Evolutionary conservation across 1,140 invertebrate species (phyloP), one percentile per base, ranked within the genome.

Genomic region (Bombus breviceps): DNA sequence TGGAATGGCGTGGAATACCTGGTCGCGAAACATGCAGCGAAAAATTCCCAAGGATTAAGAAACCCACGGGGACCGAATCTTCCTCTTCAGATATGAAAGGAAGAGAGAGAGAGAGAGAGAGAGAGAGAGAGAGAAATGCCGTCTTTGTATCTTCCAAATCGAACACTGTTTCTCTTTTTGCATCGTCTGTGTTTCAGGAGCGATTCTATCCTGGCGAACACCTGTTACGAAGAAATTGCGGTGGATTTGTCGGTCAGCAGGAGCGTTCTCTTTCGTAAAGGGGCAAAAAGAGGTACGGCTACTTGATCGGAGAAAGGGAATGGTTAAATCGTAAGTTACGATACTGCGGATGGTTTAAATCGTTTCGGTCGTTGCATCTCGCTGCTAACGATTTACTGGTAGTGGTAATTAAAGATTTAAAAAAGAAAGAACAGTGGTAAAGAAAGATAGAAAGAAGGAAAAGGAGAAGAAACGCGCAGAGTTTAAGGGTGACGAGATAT

Each of bases 201-300:
- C 41, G 72, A 32, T 47, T 73, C 41, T 73, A 73, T 43, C 13
- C 25, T 53, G 43, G 73, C 18, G 43, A 75, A 75, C 73, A 75
- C 73, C 73, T 75, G 73, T 75, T 75, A 75, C n/a, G 73, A 53
- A 43, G 71, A 73, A 73, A 73, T 75, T 53, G 43, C 43, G n/a
- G 41, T 9, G 41, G 72, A 53, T 53, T 75, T 41, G 41, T 74
- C 41, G 72, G 72, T 74, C 72, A 74, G n/a, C 28, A 47, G 72
- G 39, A 74, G 39, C n/a, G 28, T 39, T 41, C 39, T 73, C 39
- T n/a, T n/a, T 41, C 37, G 37, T 18, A 73, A 41, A 73, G 41
- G n/a, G 32, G 39, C 25, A 73, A 73, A 47, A 47, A 74, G 25
- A 25, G 25, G 69, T 10, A n/a, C 22, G 28, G 4, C 18, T n/a